These are phyloP conservation scores for Phyto melanocephala DNA, from an alignment of 2,888 invertebrate genomes.

Conservation along the genomic window DNA sequence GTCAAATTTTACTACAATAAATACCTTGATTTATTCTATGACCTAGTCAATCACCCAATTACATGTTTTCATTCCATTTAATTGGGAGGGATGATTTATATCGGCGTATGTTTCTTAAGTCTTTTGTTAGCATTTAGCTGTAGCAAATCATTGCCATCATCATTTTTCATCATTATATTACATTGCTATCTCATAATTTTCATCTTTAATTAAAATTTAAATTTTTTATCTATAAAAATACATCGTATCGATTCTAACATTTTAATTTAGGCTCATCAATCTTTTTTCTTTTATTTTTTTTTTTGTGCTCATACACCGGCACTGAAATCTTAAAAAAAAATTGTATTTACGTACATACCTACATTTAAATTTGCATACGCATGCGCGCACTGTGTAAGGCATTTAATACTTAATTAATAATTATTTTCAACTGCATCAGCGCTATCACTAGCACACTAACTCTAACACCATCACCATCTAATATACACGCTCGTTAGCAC, in stretches of 20 bases:
- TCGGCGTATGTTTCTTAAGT: conserved; percentile 12
- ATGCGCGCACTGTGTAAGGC: conserved; percentile 37
- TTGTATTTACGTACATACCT: too few species aligned
- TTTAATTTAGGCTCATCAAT: conserved; percentile 61
- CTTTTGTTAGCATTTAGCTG: conserved; percentile 36
- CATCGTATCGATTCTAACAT: conserved; percentile 54
- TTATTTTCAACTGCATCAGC: conserved; percentile 55
- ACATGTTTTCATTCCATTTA: background rate
- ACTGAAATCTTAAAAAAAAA: too few species aligned
- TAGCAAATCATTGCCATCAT: conserved; percentile 36
- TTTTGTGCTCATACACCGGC: too few species aligned
- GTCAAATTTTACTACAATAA: too few species aligned
- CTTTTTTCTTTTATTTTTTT: conserved; percentile 17
- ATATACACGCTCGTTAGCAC: conserved; percentile 51
- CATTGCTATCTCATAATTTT: conserved; percentile 48
- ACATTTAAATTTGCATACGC: conserved; percentile 4
- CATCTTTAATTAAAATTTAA: conserved; percentile 61
- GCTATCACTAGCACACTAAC: conserved; percentile 9
- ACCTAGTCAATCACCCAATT: background rate
- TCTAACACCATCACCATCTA: conserved; percentile 11
- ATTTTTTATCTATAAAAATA: conserved; percentile 47
- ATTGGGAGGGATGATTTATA: background rate
- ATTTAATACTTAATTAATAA: conserved; percentile 64
- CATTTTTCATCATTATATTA: conserved; percentile 42
- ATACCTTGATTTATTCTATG: too few species aligned